A percentile compares a stretch with the other conserved stretches of the same genome.
Evolutionary conservation across 2,113 vertebrate genomes (phyloP).

Genomic region (Lonchura striata): DNA sequence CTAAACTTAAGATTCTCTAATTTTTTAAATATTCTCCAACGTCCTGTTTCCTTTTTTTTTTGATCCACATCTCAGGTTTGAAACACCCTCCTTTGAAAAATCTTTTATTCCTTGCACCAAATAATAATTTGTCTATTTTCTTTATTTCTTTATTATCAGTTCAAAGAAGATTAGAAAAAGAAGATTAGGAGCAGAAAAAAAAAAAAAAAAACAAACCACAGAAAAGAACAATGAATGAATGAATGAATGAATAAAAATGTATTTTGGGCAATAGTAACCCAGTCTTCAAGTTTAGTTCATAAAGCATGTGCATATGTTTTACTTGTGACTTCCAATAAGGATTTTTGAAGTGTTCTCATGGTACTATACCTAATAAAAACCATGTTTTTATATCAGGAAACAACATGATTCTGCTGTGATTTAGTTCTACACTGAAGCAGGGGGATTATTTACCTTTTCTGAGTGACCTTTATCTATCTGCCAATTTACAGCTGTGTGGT

Average conservation of each 20-base stretch:
- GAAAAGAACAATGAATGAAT: background rate
- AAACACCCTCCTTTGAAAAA: background rate
- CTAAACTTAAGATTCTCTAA: background rate
- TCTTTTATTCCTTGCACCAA: background rate
- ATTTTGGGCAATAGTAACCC: background rate
- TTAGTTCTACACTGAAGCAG: background rate
- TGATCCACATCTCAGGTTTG: background rate
- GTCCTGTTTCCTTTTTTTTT: background rate
- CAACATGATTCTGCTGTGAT: background rate
- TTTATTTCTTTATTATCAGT: background rate
- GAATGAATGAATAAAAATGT: background rate
- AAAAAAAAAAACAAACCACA: too few relatives aligned
- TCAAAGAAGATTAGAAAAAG: background rate
- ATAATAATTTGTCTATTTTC: background rate
- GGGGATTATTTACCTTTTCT: slow-evolving; percentile 25
- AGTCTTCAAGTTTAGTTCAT: background rate
- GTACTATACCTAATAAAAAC: background rate
- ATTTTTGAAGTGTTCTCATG: background rate
- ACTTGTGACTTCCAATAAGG: background rate
- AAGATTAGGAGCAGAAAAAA: background rate
- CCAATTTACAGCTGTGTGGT: background rate
- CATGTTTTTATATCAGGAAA: background rate
- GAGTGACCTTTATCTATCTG: slow-evolving; percentile 23
- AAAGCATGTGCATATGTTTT: background rate
- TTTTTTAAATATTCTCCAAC: background rate